phyloP scores from a whole-genome alignment of 2,113 vertebrate genomes.

The Silurus glanis region DNA sequence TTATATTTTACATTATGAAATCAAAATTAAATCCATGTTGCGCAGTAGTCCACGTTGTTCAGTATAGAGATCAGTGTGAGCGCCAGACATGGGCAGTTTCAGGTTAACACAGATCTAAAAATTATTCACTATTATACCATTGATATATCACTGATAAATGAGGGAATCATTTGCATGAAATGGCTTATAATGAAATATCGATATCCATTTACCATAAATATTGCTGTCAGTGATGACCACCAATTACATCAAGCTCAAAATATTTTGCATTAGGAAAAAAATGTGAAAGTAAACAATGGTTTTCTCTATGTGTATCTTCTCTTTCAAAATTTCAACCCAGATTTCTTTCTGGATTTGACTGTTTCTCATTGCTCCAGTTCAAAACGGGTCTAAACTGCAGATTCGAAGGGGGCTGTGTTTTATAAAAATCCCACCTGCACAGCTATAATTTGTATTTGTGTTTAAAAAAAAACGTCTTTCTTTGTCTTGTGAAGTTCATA shows the following conservation, averaged over 20 bases:
- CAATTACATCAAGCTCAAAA: not conserved
- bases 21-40: too few species aligned
- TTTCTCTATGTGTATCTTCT: not conserved
- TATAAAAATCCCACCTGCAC: not conserved
- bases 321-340: not conserved
- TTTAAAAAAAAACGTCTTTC: not conserved
- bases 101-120: not conserved
- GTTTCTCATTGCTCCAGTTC: not conserved
- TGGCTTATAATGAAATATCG: not conserved
- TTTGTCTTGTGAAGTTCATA: not conserved
- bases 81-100: not conserved
- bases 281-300: not conserved
- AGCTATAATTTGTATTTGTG: not conserved
- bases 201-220: not conserved
- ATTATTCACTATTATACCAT: not conserved
- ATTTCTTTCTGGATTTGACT: not conserved
- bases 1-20: conserved; percentile 27
- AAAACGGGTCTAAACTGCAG: not conserved
- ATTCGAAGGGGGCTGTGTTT: not conserved
- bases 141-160: not conserved
- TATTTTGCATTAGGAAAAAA: not conserved
- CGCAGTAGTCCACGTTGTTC: not conserved
- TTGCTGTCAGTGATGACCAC: not conserved
- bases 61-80: not conserved
- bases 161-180: not conserved